Conservation (phyloP, 2,797 vertebrate genomes). For the Geotrypetes seraphini region DNA sequence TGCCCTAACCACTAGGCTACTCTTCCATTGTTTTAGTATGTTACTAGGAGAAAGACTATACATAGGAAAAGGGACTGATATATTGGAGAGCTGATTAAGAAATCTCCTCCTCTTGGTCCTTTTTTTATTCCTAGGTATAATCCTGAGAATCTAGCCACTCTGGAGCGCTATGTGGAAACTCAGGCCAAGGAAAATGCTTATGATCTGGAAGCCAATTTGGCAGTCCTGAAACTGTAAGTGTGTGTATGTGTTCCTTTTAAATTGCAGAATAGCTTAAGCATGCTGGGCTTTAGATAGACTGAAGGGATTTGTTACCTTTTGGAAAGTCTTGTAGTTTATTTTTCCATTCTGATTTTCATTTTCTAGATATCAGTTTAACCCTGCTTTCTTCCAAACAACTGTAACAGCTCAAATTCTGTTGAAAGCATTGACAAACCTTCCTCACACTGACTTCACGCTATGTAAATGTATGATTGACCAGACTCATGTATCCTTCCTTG, state of each 20-base stretch:
- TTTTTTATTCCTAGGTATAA: constrained; percentile 68
- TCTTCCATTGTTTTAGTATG: too few relatives aligned
- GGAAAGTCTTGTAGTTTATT: too few relatives aligned
- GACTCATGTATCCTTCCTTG: constrained; percentile 73
- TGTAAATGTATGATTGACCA: constrained; percentile 97
- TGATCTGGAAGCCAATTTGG: constrained; percentile 85
- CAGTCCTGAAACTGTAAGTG: constrained; percentile 79
- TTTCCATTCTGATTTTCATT: not conserved
- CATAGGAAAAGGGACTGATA: too few relatives aligned
- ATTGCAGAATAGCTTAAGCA: not conserved
- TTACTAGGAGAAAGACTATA: too few relatives aligned
- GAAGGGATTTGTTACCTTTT: not conserved
- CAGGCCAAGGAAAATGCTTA: constrained; percentile 84
- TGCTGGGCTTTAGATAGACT: not conserved
- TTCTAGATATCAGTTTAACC: constrained; percentile 89
- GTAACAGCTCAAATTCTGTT: constrained; percentile 88
- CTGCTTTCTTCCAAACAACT: constrained; percentile 81
- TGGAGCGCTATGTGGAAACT: constrained; percentile 85
- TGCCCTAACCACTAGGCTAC: too few relatives aligned
- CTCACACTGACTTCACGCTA: constrained; percentile 90
- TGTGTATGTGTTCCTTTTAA: not conserved
- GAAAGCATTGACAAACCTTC: constrained; percentile 88
- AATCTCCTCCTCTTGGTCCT: not conserved
- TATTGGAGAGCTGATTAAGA: too few relatives aligned
- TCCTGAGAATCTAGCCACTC: constrained; percentile 76